phyloP scores from a whole-genome alignment of 2,888 invertebrate genomes.

The Papilio protenor region DNA sequence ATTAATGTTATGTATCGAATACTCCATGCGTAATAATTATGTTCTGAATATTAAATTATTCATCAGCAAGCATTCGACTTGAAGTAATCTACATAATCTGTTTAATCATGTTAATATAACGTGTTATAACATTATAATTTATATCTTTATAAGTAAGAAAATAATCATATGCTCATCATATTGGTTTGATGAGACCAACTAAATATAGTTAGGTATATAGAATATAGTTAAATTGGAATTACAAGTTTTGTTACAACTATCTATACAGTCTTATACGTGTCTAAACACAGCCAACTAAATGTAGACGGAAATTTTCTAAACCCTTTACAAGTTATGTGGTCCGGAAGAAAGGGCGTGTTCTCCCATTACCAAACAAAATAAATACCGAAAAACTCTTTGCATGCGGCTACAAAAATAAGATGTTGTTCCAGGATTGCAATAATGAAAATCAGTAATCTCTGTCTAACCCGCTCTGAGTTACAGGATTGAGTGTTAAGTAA shows the following conservation, averaged over 20 bases:
- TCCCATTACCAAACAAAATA: no score
- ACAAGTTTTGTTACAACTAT: neutral
- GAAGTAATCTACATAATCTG: constrained; percentile 24
- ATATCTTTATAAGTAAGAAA: neutral
- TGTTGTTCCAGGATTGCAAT: neutral
- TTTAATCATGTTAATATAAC: constrained; percentile 9
- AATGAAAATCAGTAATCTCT: neutral
- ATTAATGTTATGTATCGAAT: constrained; percentile 32
- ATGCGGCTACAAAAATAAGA: no score
- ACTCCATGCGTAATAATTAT: constrained; percentile 36
- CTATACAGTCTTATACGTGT: no score
- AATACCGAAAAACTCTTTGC: no score
- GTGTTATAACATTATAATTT: constrained; percentile 4
- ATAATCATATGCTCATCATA: neutral
- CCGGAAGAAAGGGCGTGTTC: no score
- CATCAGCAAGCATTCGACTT: constrained; percentile 25
- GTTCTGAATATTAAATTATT: constrained; percentile 34
- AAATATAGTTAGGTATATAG: no score
- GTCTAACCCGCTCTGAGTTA: neutral
- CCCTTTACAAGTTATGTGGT: neutral
- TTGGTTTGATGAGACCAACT: neutral
- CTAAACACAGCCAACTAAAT: neutral
- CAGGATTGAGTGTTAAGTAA: neutral
- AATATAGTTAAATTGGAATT: neutral
- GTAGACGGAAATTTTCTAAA: neutral